Base-by-base conservation (phyloP, 2,888 invertebrate genomes). In the Calameuta idolon region DNA sequence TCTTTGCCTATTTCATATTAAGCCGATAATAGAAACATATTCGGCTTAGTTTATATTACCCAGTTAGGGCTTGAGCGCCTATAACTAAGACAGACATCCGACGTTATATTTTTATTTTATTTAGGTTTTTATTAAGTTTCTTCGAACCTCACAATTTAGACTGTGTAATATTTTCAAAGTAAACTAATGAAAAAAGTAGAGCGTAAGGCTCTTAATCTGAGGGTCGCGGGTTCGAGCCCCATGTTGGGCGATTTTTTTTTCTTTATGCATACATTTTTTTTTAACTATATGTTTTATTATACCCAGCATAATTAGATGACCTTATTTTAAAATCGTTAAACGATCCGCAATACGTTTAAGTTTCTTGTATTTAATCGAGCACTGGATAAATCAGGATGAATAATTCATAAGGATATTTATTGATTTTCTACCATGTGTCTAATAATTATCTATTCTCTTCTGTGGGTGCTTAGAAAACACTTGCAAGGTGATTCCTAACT, bases 171-270 rank as follows among this genome's bases (percentile, higher is more conserved):
- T 37, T 12, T 37, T 37, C 1, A 37, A 0, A 15, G 12, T 37
- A 37, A 37, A 12, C 15, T 5, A 23, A 40, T 15, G 37, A 15
- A 37, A 37, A 40, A 5, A 55, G 23, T 55, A 23, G 23, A 9
- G 55, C 23, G 23, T 88, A 87, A 87, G 87, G 88, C 87, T 87
- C 86, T 89, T 89, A 89, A 89, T 89, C 89, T 88, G 88, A 89
- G 88, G 87, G 88, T 89, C 89, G 88, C 87, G 88, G 87, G 89
- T 89, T 89, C 90, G 88, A 90, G 89, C 87, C 88, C 87, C 88
- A 87, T 87, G 88, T 89, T 84, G 88, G 87, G 88, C 88, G 87
- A 76, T 86, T 83, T 81, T 69, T 69, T 23, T 71, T 71, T 11
- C 11, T 30, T 69, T 69, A 33, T 69, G 2, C 3, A 15, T 30